Evolutionary conservation across 2,888 invertebrate genomes (phyloP).

Genomic region (Archaeoteleia sp.): DNA sequence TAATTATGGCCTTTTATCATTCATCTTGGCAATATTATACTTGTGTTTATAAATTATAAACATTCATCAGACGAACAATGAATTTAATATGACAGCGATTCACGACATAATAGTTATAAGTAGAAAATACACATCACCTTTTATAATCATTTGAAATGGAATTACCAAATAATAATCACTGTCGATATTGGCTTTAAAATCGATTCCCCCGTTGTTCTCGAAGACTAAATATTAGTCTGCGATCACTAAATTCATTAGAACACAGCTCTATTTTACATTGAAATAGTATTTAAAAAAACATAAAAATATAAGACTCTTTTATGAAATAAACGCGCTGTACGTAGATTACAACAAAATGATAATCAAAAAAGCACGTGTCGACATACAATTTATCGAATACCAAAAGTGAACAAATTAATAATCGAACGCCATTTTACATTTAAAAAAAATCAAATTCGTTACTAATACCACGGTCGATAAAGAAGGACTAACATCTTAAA

Average conservation of each 20-base stretch:
- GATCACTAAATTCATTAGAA: constrained; percentile 35
- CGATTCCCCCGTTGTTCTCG: constrained; percentile 35
- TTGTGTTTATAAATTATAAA: constrained; percentile 40
- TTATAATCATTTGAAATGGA: too few relatives aligned
- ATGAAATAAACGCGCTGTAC: constrained; percentile 31
- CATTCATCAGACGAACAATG: constrained; percentile 23
- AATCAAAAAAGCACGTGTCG: constrained; percentile 15
- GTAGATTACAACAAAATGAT: constrained; percentile 25
- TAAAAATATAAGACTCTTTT: constrained; percentile 26
- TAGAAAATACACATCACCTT: too few relatives aligned
- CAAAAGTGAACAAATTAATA: too few relatives aligned
- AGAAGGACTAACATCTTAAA: too few relatives aligned
- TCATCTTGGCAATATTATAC: constrained; percentile 19
- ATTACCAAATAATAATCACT: constrained; percentile 20
- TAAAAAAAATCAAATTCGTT: too few relatives aligned
- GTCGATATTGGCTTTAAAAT: constrained; percentile 21
- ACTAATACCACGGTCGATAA: too few relatives aligned
- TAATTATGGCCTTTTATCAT: background rate
- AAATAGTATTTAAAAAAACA: constrained; percentile 41
- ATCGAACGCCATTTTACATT: too few relatives aligned
- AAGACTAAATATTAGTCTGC: constrained; percentile 60
- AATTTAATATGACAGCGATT: too few relatives aligned
- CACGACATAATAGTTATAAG: too few relatives aligned
- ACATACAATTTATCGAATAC: too few relatives aligned
- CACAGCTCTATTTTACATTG: constrained; percentile 31